Base-by-base conservation (phyloP, 2,113 vertebrate species). In the Scalopus aquaticus region DNA sequence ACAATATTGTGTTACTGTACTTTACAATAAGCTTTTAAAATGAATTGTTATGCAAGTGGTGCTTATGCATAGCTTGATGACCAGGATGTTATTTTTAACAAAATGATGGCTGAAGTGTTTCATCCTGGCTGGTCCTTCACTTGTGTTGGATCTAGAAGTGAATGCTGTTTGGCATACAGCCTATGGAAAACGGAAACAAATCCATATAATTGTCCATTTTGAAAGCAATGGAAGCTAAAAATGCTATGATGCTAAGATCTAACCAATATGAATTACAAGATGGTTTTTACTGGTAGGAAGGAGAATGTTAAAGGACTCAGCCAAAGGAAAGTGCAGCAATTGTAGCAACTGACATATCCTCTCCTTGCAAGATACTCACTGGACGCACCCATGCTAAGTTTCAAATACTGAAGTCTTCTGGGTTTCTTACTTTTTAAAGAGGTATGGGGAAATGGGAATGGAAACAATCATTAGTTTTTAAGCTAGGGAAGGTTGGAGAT, bases 1-100 rank as follows among this genome's bases (percentile, higher is more conserved):
- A 97, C 97, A 97, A 96, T 96, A 96, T 97, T 98, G 97, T 98
- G 97, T 98, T 97, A 90, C 96, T 96, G 95, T 98, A 98, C 97
- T 98, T 97, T 97, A 98, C 98, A 98, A 96, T 97, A 98, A 98
- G 98, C 97, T 98, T 98, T 98, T 98, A 97, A 98, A 97, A 96
- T 96, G 95, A 97, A 97, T 97, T 97, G 97, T 98, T 98, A 97
- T 96, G 97, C 98, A 98, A 96, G 96, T 98, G 98, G 98, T 96
- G 97, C 97, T 98, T 98, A 97, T 60, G 97, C 98, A 97, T 97
- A 98, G 96, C 96, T 98, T 98, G 97, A 97, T 96, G 97, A 97
- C 98, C 96, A 94, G 97, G 97, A 98, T 97, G 91, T 97, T 97
- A 65, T 98, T 98, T 98, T 98, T 97, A 98, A 98, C 96, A 92